Evolutionary conservation across 2,113 vertebrate genomes (phyloP).

Genomic region (Tiliqua scincoides): DNA sequence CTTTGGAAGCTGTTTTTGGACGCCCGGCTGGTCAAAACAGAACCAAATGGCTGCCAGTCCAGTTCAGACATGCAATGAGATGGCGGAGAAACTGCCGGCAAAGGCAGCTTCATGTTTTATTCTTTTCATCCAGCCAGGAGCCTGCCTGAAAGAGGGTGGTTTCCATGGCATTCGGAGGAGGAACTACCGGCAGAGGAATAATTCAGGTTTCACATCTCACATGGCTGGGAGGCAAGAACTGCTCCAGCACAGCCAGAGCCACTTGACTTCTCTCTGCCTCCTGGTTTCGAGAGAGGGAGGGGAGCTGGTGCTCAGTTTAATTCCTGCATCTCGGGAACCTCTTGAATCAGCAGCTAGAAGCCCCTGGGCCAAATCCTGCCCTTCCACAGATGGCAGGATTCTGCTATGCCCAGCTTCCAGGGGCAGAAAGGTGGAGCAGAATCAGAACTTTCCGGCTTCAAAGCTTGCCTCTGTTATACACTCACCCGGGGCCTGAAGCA

Average conservation of each 20-base stretch:
- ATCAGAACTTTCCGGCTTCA: no score
- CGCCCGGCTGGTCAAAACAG: not conserved
- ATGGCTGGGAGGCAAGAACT: slow-evolving; percentile 1
- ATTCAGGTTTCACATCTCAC: slow-evolving; percentile 17
- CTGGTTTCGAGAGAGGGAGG: not conserved
- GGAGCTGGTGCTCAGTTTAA: not conserved
- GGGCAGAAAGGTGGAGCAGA: no score
- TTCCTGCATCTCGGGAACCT: not conserved
- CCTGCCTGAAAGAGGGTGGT: not conserved
- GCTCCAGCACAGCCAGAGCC: not conserved
- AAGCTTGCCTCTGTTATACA: no score
- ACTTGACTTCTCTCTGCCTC: not conserved
- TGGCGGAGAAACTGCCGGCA: not conserved
- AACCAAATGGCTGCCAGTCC: not conserved
- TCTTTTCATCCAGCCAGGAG: not conserved
- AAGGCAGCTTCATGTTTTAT: not conserved
- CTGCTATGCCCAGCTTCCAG: not conserved
- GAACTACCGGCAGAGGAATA: not conserved
- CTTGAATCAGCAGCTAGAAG: not conserved
- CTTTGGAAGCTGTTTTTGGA: not conserved
- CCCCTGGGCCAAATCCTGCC: not conserved
- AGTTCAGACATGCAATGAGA: not conserved
- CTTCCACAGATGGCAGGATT: not conserved
- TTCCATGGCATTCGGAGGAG: slow-evolving; percentile 27
- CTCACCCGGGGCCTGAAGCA: no score